Conservation (phyloP, 2,797 vertebrate genomes). For the Geotrypetes seraphini region DNA sequence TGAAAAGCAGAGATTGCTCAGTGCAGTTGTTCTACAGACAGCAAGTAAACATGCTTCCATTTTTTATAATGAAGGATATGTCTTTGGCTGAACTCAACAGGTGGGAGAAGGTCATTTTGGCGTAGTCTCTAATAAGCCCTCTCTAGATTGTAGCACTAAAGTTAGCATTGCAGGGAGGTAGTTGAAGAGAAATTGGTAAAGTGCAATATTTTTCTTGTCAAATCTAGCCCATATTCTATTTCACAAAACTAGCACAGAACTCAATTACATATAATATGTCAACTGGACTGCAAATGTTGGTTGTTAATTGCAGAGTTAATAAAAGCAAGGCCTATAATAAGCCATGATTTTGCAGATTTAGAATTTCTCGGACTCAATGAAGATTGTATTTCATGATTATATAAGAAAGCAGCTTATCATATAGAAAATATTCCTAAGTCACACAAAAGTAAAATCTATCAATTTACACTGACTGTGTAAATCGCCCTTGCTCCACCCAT, state of each 20-base stretch:
- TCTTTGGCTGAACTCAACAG: not conserved
- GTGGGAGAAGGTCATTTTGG: conserved; percentile 5
- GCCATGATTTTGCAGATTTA: conserved; percentile 12
- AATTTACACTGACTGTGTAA: too few species aligned
- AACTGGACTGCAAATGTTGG: conserved; percentile 25
- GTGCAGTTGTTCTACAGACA: not conserved
- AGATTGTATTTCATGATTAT: conserved; percentile 36
- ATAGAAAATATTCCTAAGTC: too few species aligned
- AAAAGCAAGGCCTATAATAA: conserved; percentile 32
- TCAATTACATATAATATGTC: conserved; percentile 40
- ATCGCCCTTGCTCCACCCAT: too few species aligned
- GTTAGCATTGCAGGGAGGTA: too few species aligned
- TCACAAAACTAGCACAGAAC: conserved; percentile 12
- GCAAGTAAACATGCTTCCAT: conserved; percentile 7
- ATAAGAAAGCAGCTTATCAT: too few species aligned
- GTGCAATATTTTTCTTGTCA: conserved; percentile 41
- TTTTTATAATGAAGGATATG: conserved; percentile 14
- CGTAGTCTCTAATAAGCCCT: conserved; percentile 12
- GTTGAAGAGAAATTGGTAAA: conserved; percentile 1
- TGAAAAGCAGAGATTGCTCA: conserved; percentile 5
- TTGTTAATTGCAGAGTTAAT: conserved; percentile 36
- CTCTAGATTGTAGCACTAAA: not conserved
- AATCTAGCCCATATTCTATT: conserved; percentile 36
- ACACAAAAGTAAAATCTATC: too few species aligned
- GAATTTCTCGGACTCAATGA: conserved; percentile 13